Base-by-base conservation (phyloP, 2,797 vertebrate genomes). In the Cynodonichthys magdalenae region DNA sequence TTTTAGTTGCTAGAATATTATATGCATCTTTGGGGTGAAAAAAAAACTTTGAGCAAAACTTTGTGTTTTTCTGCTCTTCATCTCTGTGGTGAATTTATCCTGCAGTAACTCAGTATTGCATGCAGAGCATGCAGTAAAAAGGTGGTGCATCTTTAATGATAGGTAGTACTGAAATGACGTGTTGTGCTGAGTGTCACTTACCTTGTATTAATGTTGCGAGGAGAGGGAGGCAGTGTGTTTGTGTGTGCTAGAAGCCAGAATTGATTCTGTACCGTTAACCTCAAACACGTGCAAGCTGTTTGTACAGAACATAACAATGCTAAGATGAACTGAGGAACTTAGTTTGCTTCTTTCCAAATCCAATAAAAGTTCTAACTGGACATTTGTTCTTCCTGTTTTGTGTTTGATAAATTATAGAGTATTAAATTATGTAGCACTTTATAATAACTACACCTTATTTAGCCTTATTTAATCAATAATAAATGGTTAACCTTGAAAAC, bases 331-430 rank as follows among this genome's bases (percentile, higher is more conserved):
- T 77, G 82, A 91, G 83, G 86, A 86, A 86, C 75, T 85, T 88
- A 87, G 83, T 92, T 92, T 91, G 92, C 91, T 92, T 92, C 91
- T 93, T 92, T 92, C 88, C 89, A 92, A 90, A 93, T 91, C 87
- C 90, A 94, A 93, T 94, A 93, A 94, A 93, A 92, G 77, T 87
- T 85, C 85, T 92, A 90, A 87, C 84, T 87, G 87, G 87, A 87
- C 48, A 8, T 24, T 44, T 62, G 54, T 47, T 29, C 51, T 49
- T 66, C 15, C 15, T 10, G 17, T 59, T 68, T 74, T 71, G 50
- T 7, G 41, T 36, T n/a, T 3, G 12, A 20, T 15, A 34, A 52
- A 51, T 5, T 27, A 10, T 24, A 3, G 29, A 1, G 7, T 0
- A 27, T 18, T 46, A 24, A 24, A 24, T 24, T 24, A 24, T n/a